Evolutionary conservation across 2,888 invertebrate genomes (phyloP).

Genomic region (Beris chalybata): DNA sequence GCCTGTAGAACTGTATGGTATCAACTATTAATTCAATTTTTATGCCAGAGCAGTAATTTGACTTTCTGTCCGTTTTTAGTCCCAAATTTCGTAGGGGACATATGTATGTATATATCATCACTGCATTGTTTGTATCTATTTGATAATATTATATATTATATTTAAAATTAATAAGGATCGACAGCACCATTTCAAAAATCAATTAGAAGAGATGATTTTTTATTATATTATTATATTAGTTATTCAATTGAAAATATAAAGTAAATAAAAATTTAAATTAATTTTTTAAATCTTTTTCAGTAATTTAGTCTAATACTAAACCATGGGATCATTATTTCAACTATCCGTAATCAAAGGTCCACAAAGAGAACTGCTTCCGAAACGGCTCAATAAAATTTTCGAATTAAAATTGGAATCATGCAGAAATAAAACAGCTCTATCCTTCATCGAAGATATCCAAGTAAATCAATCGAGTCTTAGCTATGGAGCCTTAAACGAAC

Average conservation of each 20-base stretch:
- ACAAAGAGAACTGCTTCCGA: constrained; percentile 58
- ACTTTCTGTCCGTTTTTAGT: too few relatives aligned
- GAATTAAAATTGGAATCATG: constrained; percentile 64
- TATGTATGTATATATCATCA: too few relatives aligned
- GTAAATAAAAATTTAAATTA: too few relatives aligned
- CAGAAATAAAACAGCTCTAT: constrained; percentile 40
- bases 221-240: too few relatives aligned
- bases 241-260: too few relatives aligned
- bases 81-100: too few relatives aligned
- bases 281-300: neutral
- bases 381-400: constrained; percentile 62
- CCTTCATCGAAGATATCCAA: constrained; percentile 3
- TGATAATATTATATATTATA: too few relatives aligned
- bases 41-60: too few relatives aligned
- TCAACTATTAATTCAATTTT: too few relatives aligned
- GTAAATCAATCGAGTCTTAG: constrained; percentile 40
- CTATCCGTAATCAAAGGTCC: constrained; percentile 70
- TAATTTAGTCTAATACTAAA: neutral
- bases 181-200: neutral
- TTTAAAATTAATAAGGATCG: neutral
- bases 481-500: constrained; percentile 56
- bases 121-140: too few relatives aligned
- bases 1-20: too few relatives aligned
- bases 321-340: constrained; percentile 76
- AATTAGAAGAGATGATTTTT: too few relatives aligned